phyloP scores from a whole-genome alignment of 2,888 invertebrate genomes.

The Drosophila flavopinicola region DNA sequence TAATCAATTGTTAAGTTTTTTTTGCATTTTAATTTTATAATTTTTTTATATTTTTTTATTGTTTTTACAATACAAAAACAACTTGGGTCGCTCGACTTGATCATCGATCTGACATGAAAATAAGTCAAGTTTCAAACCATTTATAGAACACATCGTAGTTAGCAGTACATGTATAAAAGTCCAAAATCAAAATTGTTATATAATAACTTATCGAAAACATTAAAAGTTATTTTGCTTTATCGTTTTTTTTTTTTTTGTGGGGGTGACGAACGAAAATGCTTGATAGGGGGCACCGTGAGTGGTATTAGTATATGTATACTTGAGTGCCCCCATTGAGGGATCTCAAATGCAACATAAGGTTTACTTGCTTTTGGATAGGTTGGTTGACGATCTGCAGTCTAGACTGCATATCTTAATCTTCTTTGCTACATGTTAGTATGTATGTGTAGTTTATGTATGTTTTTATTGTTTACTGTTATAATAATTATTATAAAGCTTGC shows the following conservation, averaged over 20 bases:
- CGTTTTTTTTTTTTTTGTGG: conserved; percentile 2
- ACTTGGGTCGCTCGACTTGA: conserved; percentile 49
- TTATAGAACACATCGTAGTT: conserved; percentile 72
- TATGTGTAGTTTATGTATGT: neutral
- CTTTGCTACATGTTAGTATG: conserved; percentile 16
- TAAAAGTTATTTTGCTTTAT: conserved; percentile 8
- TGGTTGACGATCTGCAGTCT: too few species aligned
- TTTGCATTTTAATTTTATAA: conserved; percentile 7
- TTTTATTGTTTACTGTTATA: conserved; percentile 7
- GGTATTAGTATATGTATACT: conserved; percentile 4
- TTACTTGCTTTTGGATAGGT: conserved; percentile 5
- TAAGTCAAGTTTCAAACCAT: conserved; percentile 69
- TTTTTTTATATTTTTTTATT: conserved; percentile 5
- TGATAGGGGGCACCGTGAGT: conserved; percentile 19
- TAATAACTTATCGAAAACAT: conserved; percentile 32
- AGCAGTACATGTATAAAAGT: conserved; percentile 54
- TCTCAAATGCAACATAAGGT: conserved; percentile 14
- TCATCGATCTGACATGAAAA: conserved; percentile 56
- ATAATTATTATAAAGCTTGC: conserved; percentile 46
- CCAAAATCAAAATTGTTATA: conserved; percentile 24
- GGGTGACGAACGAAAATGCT: conserved; percentile 40
- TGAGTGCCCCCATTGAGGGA: neutral
- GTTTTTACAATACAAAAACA: conserved; percentile 53
- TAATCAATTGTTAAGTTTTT: conserved; percentile 39
- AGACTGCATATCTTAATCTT: conserved; percentile 20